phyloP scores from a whole-genome alignment of 2,888 invertebrate genomes.

The Molorchus minor region DNA sequence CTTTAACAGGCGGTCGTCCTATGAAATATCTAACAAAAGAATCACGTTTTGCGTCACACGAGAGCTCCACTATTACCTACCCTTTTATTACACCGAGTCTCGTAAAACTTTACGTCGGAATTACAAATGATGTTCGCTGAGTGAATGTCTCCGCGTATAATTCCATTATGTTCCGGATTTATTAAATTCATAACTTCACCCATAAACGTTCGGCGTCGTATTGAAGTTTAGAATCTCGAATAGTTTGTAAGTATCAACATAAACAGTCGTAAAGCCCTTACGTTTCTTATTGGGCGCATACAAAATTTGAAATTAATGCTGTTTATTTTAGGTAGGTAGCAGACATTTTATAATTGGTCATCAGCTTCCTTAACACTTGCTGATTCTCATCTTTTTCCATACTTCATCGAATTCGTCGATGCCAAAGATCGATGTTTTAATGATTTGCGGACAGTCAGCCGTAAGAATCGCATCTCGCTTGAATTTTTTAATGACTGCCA shows the following conservation, averaged over 20 bases:
- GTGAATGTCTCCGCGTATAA: slow-evolving; percentile 13
- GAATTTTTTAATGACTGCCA: slow-evolving; percentile 22
- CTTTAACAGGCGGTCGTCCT: slow-evolving; percentile 9
- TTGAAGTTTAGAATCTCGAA: not conserved
- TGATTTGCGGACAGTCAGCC: too few relatives aligned
- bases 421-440: too few relatives aligned
- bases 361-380: too few relatives aligned
- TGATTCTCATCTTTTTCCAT: too few relatives aligned
- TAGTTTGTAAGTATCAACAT: too few relatives aligned
- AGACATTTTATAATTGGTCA: too few relatives aligned
- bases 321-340: too few relatives aligned
- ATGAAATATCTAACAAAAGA: slow-evolving; percentile 29
- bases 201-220: not conserved
- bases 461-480: too few relatives aligned
- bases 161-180: slow-evolving; percentile 21
- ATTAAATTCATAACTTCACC: slow-evolving; percentile 21
- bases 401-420: too few relatives aligned
- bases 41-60: slow-evolving; percentile 17
- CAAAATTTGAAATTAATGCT: too few relatives aligned
- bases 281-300: too few relatives aligned
- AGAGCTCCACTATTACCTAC: slow-evolving; percentile 14
- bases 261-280: too few relatives aligned
- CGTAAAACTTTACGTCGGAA: slow-evolving; percentile 16
- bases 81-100: slow-evolving; percentile 23
- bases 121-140: slow-evolving; percentile 16